Conservation (phyloP, 2,113 vertebrate species). For the Ophthalmolycus amberensis region DNA sequence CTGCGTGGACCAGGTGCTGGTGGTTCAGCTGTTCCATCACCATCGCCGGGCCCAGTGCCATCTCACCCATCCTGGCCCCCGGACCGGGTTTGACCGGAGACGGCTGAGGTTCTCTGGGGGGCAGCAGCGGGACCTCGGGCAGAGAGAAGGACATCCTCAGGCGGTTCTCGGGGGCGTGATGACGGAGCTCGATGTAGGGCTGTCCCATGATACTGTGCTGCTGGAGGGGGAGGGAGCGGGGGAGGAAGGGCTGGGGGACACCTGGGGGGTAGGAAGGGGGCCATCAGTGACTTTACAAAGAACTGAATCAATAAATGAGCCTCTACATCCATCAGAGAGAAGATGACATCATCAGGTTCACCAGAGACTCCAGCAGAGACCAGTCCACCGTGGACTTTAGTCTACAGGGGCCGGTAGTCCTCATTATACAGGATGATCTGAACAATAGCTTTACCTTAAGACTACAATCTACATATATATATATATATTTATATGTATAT, state of each 20-base stretch:
- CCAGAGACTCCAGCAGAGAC: background rate
- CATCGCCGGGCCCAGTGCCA: conserved; percentile 76
- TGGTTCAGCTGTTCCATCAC: conserved; percentile 83
- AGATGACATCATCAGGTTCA: too few relatives aligned
- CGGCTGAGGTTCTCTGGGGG: conserved; percentile 76
- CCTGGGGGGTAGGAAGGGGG: conserved; percentile 57
- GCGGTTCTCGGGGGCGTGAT: conserved; percentile 88
- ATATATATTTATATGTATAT: too few relatives aligned
- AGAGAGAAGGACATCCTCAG: conserved; percentile 84
- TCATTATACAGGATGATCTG: too few relatives aligned
- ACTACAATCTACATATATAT: too few relatives aligned
- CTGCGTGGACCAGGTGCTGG: conserved; percentile 32
- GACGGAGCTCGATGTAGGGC: conserved; percentile 93
- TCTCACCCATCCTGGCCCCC: background rate
- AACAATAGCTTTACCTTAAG: too few relatives aligned
- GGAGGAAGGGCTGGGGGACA: conserved; percentile 87
- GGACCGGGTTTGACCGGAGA: conserved; percentile 47
- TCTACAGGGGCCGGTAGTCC: background rate
- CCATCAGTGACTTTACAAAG: background rate
- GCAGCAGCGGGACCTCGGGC: background rate
- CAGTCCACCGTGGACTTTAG: background rate
- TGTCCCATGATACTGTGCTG: conserved; percentile 95
- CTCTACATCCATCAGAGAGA: too few relatives aligned
- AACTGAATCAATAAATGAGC: background rate
- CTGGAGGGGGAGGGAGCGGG: conserved; percentile 85